These are phyloP conservation scores for Archaeoteleia sp. DNA, from an alignment of 2,888 invertebrate genomes.

Conservation along the genomic window DNA sequence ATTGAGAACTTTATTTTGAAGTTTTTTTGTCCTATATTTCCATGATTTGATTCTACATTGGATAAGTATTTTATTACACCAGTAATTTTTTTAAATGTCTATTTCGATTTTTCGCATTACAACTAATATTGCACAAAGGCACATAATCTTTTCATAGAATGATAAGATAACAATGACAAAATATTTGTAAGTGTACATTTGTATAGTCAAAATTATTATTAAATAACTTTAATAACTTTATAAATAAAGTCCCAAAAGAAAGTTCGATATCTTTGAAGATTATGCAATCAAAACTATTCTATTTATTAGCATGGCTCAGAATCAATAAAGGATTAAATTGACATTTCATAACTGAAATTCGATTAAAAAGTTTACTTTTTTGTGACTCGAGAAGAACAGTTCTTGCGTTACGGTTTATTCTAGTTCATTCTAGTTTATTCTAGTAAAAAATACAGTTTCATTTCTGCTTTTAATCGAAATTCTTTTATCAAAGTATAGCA, in stretches of 20 bases:
- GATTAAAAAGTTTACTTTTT: too few relatives aligned
- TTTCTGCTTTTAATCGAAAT: conserved; percentile 8
- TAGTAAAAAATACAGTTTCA: background rate
- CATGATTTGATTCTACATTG: too few relatives aligned
- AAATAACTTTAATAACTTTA: conserved; percentile 7
- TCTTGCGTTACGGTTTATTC: conserved; percentile 1
- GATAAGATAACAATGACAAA: conserved; percentile 17
- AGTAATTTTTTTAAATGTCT: background rate
- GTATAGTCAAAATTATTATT: conserved; percentile 13
- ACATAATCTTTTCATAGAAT: conserved; percentile 7
- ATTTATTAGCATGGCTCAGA: too few relatives aligned
- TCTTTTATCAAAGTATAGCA: conserved; percentile 3
- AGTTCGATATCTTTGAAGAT: background rate
- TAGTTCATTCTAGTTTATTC: too few relatives aligned
- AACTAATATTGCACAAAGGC: background rate
- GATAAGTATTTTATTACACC: background rate
- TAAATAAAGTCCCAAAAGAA: background rate
- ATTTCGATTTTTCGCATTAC: background rate
- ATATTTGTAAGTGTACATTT: conserved; percentile 9
- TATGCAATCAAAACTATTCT: background rate
- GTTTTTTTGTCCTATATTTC: too few relatives aligned
- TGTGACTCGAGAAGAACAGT: background rate
- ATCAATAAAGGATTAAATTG: too few relatives aligned
- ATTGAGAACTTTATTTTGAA: too few relatives aligned
- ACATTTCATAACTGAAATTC: too few relatives aligned